phyloP scores from a whole-genome alignment of 1,140 invertebrate species.

The Rhynchophorus ferrugineus region DNA sequence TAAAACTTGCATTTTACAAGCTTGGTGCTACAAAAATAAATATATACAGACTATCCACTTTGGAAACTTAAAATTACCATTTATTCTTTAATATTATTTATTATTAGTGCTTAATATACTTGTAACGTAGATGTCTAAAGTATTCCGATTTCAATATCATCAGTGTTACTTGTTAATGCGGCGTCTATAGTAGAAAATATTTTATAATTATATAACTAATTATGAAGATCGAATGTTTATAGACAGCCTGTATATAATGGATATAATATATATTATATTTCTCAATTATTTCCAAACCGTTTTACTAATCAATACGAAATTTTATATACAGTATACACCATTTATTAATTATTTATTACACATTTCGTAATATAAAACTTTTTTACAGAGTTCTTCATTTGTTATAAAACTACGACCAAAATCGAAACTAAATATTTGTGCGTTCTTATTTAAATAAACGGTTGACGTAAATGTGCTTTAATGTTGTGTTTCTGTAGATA shows the following conservation, averaged over 20 bases:
- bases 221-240: too few relatives aligned
- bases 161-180: too few relatives aligned
- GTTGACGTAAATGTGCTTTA: constrained; percentile 6
- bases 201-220: too few relatives aligned
- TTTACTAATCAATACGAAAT: constrained; percentile 14
- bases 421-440: constrained; percentile 13
- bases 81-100: too few relatives aligned
- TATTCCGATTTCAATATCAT: too few relatives aligned
- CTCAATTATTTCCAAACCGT: constrained; percentile 10
- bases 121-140: too few relatives aligned
- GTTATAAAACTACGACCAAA: constrained; percentile 11
- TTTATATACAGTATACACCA: constrained; percentile 12
- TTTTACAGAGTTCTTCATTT: constrained; percentile 1
- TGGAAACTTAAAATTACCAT: too few relatives aligned
- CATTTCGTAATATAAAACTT: constrained; percentile 11
- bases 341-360: constrained; percentile 8
- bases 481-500: not conserved
- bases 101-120: too few relatives aligned
- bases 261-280: constrained; percentile 5
- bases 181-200: too few relatives aligned
- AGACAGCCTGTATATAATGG: constrained; percentile 7
- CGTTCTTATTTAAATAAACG: constrained; percentile 12
- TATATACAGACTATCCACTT: constrained; percentile 1
- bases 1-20: constrained; percentile 8
- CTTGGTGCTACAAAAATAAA: constrained; percentile 20